Evolutionary conservation across 2,113 vertebrate species (phyloP).

Genomic region (cattle (Bos taurus)): ARS-UCD2.0 NC_037340.1:55677001-55677500

Average conservation of each 20-base stretch:
- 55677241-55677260: constrained; percentile 13
- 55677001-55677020: neutral
- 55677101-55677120: constrained; percentile 49
- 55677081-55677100: constrained; percentile 50
- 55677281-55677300: neutral
- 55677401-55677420: constrained; percentile 1
- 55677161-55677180: constrained; percentile 44
- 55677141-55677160: constrained; percentile 28
- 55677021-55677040: neutral
- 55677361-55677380: neutral
- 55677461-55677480: constrained; percentile 34
- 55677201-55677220: constrained; percentile 15
- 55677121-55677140: constrained; percentile 66
- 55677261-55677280: neutral
- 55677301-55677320: constrained; percentile 34
- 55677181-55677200: constrained; percentile 60
- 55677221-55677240: constrained; percentile 1
- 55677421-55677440: neutral
- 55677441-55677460: neutral
- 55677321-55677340: neutral
- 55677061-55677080: neutral
- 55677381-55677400: neutral
- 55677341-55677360: neutral
- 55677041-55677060: neutral
- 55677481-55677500: constrained; percentile 52